These are phyloP conservation scores for Cheilosia vernalis DNA, from an alignment of 2,888 invertebrate species.

Conservation along the genomic window DNA sequence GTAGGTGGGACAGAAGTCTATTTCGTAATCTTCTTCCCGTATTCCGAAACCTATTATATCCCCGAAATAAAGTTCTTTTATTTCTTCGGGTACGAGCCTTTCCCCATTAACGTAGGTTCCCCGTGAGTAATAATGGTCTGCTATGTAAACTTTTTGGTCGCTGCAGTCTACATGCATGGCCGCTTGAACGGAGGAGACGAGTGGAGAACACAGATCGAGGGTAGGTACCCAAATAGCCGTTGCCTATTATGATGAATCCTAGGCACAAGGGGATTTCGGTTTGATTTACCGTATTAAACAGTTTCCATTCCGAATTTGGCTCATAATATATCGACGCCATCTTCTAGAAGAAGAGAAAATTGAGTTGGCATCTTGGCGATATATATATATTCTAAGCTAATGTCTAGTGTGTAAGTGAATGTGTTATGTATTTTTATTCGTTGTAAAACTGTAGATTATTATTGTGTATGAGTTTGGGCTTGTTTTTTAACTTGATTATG, in stretches of 20 bases:
- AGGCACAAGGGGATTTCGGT: too few species aligned
- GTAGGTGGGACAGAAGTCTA: background rate
- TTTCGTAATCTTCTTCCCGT: background rate
- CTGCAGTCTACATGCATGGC: too few species aligned
- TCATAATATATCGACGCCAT: background rate
- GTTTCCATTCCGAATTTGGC: too few species aligned
- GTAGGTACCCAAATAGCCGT: too few species aligned
- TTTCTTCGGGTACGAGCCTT: background rate
- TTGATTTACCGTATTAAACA: background rate
- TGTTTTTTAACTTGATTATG: background rate
- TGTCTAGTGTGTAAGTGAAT: too few species aligned
- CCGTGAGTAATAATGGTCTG: background rate
- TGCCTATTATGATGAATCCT: too few species aligned
- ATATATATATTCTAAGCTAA: background rate
- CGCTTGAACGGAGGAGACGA: too few species aligned
- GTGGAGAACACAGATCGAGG: too few species aligned
- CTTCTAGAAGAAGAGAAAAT: background rate
- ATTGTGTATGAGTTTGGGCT: background rate
- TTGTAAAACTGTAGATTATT: background rate
- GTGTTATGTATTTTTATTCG: too few species aligned
- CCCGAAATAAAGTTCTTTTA: background rate
- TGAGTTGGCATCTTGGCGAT: background rate
- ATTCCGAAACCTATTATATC: background rate
- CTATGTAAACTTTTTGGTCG: background rate
- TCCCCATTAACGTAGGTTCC: background rate